Conservation (phyloP, 2,113 vertebrate species). For the Micronycteris hirsuta region DNA sequence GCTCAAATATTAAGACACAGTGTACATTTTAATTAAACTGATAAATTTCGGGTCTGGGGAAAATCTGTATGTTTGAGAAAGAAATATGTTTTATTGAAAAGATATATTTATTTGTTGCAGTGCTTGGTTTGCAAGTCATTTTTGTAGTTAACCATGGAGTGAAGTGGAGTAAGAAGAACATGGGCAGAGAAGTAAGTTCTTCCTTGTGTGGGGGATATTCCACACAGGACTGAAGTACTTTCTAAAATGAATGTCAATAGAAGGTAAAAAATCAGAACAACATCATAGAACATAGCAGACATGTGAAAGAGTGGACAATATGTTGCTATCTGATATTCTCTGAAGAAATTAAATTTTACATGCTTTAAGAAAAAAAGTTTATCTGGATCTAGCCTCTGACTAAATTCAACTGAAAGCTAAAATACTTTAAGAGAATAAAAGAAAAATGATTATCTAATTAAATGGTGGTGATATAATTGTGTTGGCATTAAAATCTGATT, state of each 20-base stretch:
- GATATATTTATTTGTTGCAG: not conserved
- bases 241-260: not conserved
- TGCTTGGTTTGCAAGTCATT: not conserved
- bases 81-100: constrained; percentile 30
- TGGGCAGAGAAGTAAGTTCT: not conserved
- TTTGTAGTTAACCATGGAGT: not conserved
- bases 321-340: not conserved
- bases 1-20: not conserved
- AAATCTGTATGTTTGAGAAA: not conserved
- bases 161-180: not conserved
- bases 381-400: not conserved
- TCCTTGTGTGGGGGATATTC: not conserved
- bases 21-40: not conserved
- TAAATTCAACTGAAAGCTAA: not conserved
- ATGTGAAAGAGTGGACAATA: not conserved
- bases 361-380: not conserved
- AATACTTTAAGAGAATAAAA: not conserved
- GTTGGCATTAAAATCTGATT: not conserved
- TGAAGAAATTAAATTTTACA: not conserved
- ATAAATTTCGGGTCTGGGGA: not conserved
- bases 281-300: not conserved
- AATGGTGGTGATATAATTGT: not conserved
- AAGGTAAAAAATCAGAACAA: not conserved
- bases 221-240: not conserved
- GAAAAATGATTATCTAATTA: not conserved